Base-by-base conservation (phyloP, 2,888 invertebrate genomes). In the Eumacrocentrus americanus region DNA sequence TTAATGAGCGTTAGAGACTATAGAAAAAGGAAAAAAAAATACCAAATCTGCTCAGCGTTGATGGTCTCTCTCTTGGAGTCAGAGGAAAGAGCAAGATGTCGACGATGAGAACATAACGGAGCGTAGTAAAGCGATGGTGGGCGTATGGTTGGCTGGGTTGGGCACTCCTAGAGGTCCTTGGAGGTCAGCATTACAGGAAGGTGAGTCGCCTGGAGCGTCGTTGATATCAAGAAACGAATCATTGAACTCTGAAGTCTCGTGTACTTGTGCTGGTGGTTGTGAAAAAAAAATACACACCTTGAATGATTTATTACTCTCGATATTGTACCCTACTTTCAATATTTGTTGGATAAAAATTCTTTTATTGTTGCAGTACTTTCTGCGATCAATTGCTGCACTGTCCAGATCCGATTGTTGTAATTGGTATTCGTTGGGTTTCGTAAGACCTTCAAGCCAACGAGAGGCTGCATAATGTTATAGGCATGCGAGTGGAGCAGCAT, bases 181-280 rank as follows among this genome's bases (percentile, higher is more conserved):
- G 76, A 76, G 76, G 77, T 78, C 76, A 76, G 70, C 70, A 69
- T 70, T 73, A 70, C 74, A 72, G 70, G 72, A 75, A 73, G 75
- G 74, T 74, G 75, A 77, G 70, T 74, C 69, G 78, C 78, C 75
- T 67, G 71, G 73, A 77, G 78, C 77, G 73, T 68, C 74, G 71
- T 72, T 76, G 78, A 78, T 77, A 78, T 78, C 78, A 75, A 77
- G 72, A 69, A 78, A 73, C 76, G 74, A 77, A 78, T 73, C 77
- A 75, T 74, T 50, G 50, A 50, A 50, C 50, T 34, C 29, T 29
- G n/a, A n/a, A n/a, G n/a, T n/a, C n/a, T 47, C 23, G 25, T 38
- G 16, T 38, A 14, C 9, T 12, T 14, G 38, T 22, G 12, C 20
- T 14, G 22, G 18, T 42, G 42, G 9, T 42, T 29, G 29, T 4